A percentile compares a stretch with the other conserved stretches of the same genome.
Evolutionary conservation across 2,888 invertebrate species (phyloP).

Genomic region (Aphrophora alni): DNA sequence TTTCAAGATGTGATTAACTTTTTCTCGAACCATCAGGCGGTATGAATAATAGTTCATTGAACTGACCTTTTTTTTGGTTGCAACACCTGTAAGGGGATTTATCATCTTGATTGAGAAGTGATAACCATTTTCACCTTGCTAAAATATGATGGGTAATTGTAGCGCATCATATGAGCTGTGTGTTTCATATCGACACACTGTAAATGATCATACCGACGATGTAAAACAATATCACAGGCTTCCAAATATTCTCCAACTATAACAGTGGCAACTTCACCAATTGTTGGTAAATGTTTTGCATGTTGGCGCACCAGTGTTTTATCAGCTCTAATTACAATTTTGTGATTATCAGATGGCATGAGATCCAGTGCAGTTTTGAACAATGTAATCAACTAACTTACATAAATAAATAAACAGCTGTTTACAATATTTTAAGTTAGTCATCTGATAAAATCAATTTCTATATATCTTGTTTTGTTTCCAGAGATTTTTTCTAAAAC

Average conservation of each 20-base stretch:
- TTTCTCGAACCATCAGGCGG: constrained; percentile 27
- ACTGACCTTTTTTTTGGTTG: constrained; percentile 31
- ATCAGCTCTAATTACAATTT: too few relatives aligned
- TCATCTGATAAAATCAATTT: too few relatives aligned
- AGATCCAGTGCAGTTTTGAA: constrained; percentile 48
- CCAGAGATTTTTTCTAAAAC: too few relatives aligned
- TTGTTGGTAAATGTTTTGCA: constrained; percentile 49
- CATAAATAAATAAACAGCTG: too few relatives aligned
- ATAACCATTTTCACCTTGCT: constrained; percentile 42
- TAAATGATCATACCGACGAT: constrained; percentile 49
- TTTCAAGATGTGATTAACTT: constrained; percentile 27
- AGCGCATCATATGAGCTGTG: constrained; percentile 54
- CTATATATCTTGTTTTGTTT: too few relatives aligned
- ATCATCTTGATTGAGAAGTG: constrained; percentile 31
- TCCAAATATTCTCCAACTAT: constrained; percentile 52
- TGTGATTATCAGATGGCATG: constrained; percentile 53
- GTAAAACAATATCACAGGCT: too few relatives aligned
- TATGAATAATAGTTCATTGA: constrained; percentile 13
- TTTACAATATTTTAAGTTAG: too few relatives aligned
- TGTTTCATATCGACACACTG: constrained; percentile 51
- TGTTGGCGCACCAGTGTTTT: constrained; percentile 50
- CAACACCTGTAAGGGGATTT: constrained; percentile 32
- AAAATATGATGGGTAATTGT: constrained; percentile 35
- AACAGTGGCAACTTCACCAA: constrained; percentile 51
- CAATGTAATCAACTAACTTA: too few relatives aligned